Percentiles rank a stretch among this genome's conserved stretches.
Evolutionary conservation across 2,797 vertebrate species (phyloP).

Genomic region (Brachyrhaphis roseni): DNA sequence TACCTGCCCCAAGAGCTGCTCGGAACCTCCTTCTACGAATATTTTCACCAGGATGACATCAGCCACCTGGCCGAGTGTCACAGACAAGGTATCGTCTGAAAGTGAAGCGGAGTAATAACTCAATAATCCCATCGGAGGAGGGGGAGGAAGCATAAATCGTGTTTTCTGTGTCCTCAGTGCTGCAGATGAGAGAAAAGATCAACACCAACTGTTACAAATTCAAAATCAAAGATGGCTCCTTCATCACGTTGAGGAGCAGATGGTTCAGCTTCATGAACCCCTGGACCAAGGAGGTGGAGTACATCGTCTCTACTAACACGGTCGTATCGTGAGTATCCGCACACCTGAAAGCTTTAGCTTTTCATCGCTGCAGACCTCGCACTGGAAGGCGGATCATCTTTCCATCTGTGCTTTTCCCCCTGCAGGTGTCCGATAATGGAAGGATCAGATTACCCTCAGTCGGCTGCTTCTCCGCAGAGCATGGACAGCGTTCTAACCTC

Average conservation of each 20-base stretch:
- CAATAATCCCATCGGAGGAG: not conserved
- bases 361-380: not conserved
- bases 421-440: constrained; percentile 89
- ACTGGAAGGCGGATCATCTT: not conserved
- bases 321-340: constrained; percentile 92
- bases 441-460: constrained; percentile 89
- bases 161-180: constrained; percentile 77
- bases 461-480: constrained; percentile 90
- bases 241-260: constrained; percentile 94
- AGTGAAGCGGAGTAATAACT: not conserved
- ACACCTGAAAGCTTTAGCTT: not conserved
- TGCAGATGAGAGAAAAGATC: constrained; percentile 98
- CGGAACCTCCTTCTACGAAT: constrained; percentile 98
- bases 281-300: constrained; percentile 99
- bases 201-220: constrained; percentile 98
- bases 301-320: constrained; percentile 98
- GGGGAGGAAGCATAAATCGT: not conserved
- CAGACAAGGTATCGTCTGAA: constrained; percentile 87
- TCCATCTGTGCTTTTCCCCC: not conserved
- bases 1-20: constrained; percentile 98
- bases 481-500: constrained; percentile 93
- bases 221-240: constrained; percentile 98
- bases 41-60: constrained; percentile 99
- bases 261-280: constrained; percentile 99
- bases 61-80: constrained; percentile 96